These are phyloP conservation scores for Mycalesis mineus DNA, from an alignment of 2,888 invertebrate genomes.

Conservation along the genomic window DNA sequence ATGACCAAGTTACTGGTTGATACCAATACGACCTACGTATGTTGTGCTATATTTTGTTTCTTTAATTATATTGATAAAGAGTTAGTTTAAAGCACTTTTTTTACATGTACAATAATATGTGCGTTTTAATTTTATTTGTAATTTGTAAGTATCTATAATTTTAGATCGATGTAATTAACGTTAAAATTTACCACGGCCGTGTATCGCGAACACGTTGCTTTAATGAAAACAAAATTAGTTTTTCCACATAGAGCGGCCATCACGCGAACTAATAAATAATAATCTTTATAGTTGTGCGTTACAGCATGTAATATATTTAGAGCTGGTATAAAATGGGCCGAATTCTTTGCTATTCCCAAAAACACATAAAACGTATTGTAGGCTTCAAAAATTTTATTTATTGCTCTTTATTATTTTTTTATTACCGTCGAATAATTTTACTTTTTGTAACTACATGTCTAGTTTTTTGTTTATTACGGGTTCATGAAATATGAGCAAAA, in stretches of 20 bases:
- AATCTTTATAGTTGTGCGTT: conserved; percentile 55
- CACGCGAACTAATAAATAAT: conserved; percentile 63
- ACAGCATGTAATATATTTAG: conserved; percentile 26
- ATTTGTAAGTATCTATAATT: not conserved
- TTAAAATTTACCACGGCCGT: conserved; percentile 60
- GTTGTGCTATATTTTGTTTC: too few species aligned
- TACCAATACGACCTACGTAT: too few species aligned
- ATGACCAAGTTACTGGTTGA: too few species aligned
- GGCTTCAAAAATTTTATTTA: conserved; percentile 7
- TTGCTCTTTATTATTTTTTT: conserved; percentile 1
- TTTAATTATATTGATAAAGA: too few species aligned
- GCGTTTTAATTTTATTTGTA: too few species aligned
- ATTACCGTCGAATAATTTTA: not conserved
- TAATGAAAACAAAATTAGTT: conserved; percentile 56
- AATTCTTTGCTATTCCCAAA: conserved; percentile 11
- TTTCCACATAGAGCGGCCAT: conserved; percentile 47
- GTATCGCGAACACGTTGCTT: conserved; percentile 68
- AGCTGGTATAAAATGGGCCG: conserved; percentile 11
- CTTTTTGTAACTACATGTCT: not conserved
- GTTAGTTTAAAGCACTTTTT: too few species aligned
- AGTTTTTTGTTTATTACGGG: not conserved
- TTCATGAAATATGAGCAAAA: not conserved
- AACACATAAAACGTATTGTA: conserved; percentile 11
- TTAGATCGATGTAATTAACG: conserved; percentile 37
- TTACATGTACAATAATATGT: too few species aligned